These are phyloP conservation scores for Paraescarpia echinospica DNA, from an alignment of 1,140 invertebrate species.

Conservation along the genomic window DNA sequence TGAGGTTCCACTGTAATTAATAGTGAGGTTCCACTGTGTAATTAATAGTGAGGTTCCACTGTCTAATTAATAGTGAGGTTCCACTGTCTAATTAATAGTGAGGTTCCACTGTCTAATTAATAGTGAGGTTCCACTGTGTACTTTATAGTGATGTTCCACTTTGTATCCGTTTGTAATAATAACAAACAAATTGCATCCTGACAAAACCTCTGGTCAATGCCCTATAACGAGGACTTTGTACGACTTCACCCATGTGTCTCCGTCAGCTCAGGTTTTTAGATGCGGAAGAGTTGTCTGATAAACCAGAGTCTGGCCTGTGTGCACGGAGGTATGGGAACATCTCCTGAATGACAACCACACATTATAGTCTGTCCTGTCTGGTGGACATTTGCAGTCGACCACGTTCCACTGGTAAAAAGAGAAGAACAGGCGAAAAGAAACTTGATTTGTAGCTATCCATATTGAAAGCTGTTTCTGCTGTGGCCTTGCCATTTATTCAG, in stretches of 20 bases:
- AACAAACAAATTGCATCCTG: too few relatives aligned
- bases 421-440: not conserved
- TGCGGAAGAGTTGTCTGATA: not conserved
- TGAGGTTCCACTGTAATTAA: too few relatives aligned
- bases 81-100: too few relatives aligned
- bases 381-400: not conserved
- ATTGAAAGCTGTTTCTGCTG: not conserved
- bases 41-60: too few relatives aligned
- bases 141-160: too few relatives aligned
- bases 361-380: not conserved
- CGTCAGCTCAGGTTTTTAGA: not conserved
- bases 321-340: not conserved
- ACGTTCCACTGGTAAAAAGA: not conserved
- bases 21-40: too few relatives aligned
- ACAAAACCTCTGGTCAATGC: too few relatives aligned
- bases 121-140: too few relatives aligned
- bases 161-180: too few relatives aligned
- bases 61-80: too few relatives aligned
- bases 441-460: not conserved
- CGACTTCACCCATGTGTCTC: not conserved
- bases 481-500: not conserved
- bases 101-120: too few relatives aligned
- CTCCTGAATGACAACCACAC: not conserved
- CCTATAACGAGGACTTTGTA: too few relatives aligned
- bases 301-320: not conserved